These are phyloP conservation scores for Sylvicapra grimmia DNA, from an alignment of 2,113 vertebrate species.

Conservation along the genomic window DNA sequence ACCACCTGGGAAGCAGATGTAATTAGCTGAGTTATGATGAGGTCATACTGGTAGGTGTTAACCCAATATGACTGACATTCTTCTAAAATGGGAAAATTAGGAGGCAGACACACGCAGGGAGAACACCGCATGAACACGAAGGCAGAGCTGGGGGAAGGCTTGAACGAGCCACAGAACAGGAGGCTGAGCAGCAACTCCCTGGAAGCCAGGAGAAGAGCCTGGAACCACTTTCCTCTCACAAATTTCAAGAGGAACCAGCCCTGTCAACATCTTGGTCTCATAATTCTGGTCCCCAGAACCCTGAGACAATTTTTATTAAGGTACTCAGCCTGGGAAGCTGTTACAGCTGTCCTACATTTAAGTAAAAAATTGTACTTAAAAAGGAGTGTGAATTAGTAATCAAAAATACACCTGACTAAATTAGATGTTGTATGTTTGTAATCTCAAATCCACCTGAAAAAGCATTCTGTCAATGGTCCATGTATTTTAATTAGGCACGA, in stretches of 20 bases:
- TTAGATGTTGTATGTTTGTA: background rate
- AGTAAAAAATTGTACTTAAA: background rate
- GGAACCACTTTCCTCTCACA: background rate
- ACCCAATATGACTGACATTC: background rate
- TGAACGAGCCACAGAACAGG: background rate
- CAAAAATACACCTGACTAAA: background rate
- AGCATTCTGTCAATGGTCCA: too few relatives aligned
- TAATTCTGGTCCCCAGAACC: background rate
- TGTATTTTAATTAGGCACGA: background rate
- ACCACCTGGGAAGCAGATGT: background rate
- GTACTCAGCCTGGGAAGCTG: background rate
- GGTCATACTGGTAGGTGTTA: background rate
- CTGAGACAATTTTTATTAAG: background rate
- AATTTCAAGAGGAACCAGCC: too few relatives aligned
- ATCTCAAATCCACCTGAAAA: background rate
- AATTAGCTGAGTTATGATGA: background rate
- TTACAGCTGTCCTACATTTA: background rate
- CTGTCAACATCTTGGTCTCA: accelerated
- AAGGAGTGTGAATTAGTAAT: background rate
- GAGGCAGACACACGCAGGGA: background rate
- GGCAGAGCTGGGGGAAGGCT: background rate
- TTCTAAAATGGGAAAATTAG: background rate
- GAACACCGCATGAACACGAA: accelerated
- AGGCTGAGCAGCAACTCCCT: background rate
- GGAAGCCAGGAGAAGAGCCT: background rate